A percentile compares a stretch with the other conserved stretches of the same genome.
Evolutionary conservation across 2,888 invertebrate genomes (phyloP).

Genomic region (Polylopha cassiicola): DNA sequence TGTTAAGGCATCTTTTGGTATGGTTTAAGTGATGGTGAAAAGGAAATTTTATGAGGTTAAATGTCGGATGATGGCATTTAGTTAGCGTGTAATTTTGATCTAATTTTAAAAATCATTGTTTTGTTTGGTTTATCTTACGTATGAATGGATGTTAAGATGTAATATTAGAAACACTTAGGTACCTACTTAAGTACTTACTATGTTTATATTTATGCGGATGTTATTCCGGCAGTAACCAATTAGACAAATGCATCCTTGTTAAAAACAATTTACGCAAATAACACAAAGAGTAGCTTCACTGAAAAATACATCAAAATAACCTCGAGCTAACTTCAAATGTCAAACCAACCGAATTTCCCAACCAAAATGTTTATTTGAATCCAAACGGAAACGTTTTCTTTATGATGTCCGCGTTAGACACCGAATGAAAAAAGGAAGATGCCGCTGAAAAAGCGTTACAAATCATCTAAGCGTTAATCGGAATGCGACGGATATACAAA

Average conservation of each 20-base stretch:
- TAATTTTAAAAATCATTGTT: slow-evolving; percentile 24
- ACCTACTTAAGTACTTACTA: background rate
- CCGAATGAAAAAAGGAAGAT: no score
- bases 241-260: slow-evolving; percentile 18
- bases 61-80: slow-evolving; percentile 32
- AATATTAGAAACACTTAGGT: no score
- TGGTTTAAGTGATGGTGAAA: slow-evolving; percentile 10
- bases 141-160: no score
- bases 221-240: slow-evolving; percentile 3
- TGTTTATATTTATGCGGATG: slow-evolving; percentile 5
- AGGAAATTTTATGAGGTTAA: slow-evolving; percentile 34
- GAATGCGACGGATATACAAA: slow-evolving; percentile 20
- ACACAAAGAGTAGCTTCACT: background rate
- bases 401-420: slow-evolving; percentile 1
- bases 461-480: slow-evolving; percentile 18
- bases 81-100: slow-evolving; percentile 27
- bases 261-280: slow-evolving; percentile 12
- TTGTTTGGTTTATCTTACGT: no score
- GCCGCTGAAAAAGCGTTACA: slow-evolving; percentile 20
- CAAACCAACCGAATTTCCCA: slow-evolving; percentile 4
- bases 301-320: no score
- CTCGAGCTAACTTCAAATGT: no score
- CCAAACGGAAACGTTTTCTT: slow-evolving; percentile 10
- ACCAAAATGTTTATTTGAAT: slow-evolving; percentile 9
- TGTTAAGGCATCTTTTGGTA: slow-evolving; percentile 4